Conservation (phyloP, 2,113 vertebrate genomes). For the Corydoras sp. region DNA sequence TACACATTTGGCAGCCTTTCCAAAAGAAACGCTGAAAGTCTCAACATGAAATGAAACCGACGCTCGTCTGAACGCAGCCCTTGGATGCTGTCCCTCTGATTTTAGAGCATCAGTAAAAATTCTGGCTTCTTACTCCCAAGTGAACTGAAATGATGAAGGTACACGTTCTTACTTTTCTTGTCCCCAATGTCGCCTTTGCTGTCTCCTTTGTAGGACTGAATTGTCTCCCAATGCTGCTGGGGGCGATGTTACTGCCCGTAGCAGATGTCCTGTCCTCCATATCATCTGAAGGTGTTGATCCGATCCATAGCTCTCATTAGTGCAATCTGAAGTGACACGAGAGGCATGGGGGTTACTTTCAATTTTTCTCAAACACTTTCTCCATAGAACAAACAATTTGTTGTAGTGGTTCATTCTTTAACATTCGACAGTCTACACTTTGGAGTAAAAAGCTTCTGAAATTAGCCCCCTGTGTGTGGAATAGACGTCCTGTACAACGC, state of each 20-base stretch:
- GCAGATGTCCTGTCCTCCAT: conserved; percentile 63
- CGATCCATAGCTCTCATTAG: conserved; percentile 54
- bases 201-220: conserved; percentile 70
- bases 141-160: conserved; percentile 53
- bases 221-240: conserved; percentile 70
- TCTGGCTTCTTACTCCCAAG: conserved; percentile 65
- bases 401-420: background rate
- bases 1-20: too few species aligned
- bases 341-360: conserved; percentile 69
- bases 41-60: too few species aligned
- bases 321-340: conserved; percentile 41
- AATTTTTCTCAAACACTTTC: conserved; percentile 44
- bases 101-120: background rate
- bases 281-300: conserved; percentile 59
- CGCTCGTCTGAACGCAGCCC: too few species aligned
- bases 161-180: conserved; percentile 38
- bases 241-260: conserved; percentile 70
- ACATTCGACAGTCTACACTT: conserved; percentile 53
- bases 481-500: background rate
- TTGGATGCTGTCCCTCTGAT: background rate
- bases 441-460: conserved; percentile 73
- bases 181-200: conserved; percentile 55
- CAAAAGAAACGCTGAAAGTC: too few species aligned
- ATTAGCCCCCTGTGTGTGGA: conserved; percentile 66
- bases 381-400: background rate